Conservation (phyloP, 2,113 vertebrate species). For the Caracal caracal region DNA sequence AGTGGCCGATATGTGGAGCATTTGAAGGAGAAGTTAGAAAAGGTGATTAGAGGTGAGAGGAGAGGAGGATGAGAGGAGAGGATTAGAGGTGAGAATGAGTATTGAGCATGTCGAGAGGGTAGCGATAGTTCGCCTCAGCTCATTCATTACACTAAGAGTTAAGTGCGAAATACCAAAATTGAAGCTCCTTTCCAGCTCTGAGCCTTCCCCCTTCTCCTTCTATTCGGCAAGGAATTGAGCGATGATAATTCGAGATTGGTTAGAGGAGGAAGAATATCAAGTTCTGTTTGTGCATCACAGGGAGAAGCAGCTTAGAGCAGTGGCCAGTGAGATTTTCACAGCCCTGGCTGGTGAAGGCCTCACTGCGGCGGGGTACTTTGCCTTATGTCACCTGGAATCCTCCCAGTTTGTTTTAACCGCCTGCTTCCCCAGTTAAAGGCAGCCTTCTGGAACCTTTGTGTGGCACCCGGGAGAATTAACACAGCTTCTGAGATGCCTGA, state of each 20-base stretch:
- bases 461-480: neutral
- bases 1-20: neutral
- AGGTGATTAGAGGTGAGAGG: too few relatives aligned
- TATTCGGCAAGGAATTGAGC: neutral
- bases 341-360: neutral
- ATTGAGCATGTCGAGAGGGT: neutral
- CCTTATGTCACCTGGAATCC: neutral
- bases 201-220: neutral
- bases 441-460: neutral
- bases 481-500: slow-evolving; percentile 18
- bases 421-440: neutral
- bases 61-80: too few relatives aligned
- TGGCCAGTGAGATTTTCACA: neutral
- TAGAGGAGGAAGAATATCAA: neutral
- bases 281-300: neutral
- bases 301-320: neutral
- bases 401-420: neutral
- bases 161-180: neutral
- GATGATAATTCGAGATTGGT: neutral
- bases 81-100: neutral
- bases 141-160: neutral
- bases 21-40: neutral
- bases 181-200: neutral
- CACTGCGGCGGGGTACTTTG: neutral
- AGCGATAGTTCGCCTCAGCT: neutral